phyloP scores from a whole-genome alignment of 2,797 vertebrate species.

The Enteromius radiatus region DNA sequence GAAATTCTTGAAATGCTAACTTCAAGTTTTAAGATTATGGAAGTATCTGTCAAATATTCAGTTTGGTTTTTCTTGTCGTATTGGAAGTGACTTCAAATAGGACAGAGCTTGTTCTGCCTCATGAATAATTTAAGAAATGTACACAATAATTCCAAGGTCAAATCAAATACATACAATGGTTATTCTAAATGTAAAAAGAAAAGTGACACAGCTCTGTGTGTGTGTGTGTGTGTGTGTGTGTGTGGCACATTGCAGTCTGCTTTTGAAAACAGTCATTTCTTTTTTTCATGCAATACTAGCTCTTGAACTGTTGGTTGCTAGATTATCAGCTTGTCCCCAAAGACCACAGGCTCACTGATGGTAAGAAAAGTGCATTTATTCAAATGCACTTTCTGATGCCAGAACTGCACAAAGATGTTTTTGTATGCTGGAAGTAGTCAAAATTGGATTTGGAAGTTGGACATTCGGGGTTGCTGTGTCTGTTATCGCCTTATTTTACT shows the following conservation, averaged over 20 bases:
- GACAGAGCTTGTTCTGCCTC: slow-evolving; percentile 5
- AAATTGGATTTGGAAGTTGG: not conserved
- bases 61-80: not conserved
- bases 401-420: not conserved
- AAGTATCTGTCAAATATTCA: not conserved
- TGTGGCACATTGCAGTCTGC: not conserved
- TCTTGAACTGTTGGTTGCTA: slow-evolving; percentile 18
- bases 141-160: slow-evolving; percentile 23
- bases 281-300: slow-evolving; percentile 19
- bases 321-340: slow-evolving; percentile 12
- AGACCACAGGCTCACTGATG: slow-evolving; percentile 6
- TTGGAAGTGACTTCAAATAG: slow-evolving; percentile 22
- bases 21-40: not conserved
- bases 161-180: slow-evolving; percentile 26
- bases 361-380: slow-evolving; percentile 10
- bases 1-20: not conserved
- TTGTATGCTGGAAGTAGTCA: not conserved
- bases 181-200: slow-evolving; percentile 28
- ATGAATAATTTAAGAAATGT: slow-evolving; percentile 25
- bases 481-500: not conserved
- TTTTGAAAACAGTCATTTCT: not conserved
- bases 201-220: not conserved
- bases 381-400: not conserved
- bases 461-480: not conserved
- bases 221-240: too few species aligned